A percentile compares a stretch with the other conserved stretches of the same genome.
These are phyloP conservation scores for Trachythela sp. DNA, from an alignment of 64 coral and sea anemone genomes.

Conservation along the genomic window DNA sequence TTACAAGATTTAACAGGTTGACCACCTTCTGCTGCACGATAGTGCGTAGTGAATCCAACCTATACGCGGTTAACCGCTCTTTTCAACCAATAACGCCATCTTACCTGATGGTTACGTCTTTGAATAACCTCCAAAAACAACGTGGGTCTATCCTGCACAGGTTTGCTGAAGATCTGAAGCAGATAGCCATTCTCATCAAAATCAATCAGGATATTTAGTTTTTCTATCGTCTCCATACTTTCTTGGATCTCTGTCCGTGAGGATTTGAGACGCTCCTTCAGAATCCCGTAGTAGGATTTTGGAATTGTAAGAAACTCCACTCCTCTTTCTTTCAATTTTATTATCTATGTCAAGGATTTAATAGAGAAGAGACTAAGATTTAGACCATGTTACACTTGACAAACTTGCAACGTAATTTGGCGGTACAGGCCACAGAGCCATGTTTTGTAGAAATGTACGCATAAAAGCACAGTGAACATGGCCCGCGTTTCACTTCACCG, in stretches of 20 bases:
- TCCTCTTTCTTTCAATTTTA: slow-evolving; percentile 71
- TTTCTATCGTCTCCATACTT: slow-evolving; percentile 56
- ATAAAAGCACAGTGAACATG: too few species aligned
- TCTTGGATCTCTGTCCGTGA: slow-evolving; percentile 54
- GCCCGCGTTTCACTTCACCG: too few species aligned
- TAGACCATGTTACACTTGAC: too few species aligned
- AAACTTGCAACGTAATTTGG: too few species aligned
- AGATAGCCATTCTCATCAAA: slow-evolving; percentile 98
- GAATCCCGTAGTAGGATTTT: slow-evolving; percentile 64
- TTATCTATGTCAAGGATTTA: slow-evolving; percentile 41
- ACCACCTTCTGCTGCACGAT: too few species aligned
- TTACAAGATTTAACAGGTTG: too few species aligned
- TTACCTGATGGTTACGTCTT: slow-evolving; percentile 73
- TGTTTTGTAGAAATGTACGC: too few species aligned
- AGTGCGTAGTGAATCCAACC: too few species aligned
- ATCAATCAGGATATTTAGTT: slow-evolving; percentile 86
- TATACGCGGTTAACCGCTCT: not conserved
- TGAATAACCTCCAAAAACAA: slow-evolving; percentile 92
- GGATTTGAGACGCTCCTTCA: slow-evolving; percentile 63
- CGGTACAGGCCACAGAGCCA: too few species aligned
- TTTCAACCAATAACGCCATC: not conserved
- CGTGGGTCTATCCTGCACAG: slow-evolving; percentile 86
- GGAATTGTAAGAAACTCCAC: slow-evolving; percentile 76
- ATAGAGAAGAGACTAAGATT: not conserved
- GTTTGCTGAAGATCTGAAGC: slow-evolving; percentile 96